A percentile compares a stretch with the other conserved stretches of the same genome.
Conservation (phyloP, 1,140 invertebrate species). For the Bombus superbus region DNA sequence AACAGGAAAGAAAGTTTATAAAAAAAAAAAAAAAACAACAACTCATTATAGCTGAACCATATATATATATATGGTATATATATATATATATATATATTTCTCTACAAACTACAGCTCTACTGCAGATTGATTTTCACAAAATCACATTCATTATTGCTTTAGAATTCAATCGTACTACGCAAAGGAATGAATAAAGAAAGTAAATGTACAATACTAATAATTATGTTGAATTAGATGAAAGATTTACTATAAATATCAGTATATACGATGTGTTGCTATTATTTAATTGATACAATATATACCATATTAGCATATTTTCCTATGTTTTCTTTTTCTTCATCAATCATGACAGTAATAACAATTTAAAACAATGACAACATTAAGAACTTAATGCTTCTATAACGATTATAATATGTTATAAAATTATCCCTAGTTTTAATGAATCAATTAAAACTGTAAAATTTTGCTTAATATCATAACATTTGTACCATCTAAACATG, state of each 20-base stretch:
- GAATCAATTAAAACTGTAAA: background rate
- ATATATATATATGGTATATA: too few relatives aligned
- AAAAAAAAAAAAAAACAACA: too few relatives aligned
- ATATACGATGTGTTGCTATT: conserved; percentile 1
- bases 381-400: background rate
- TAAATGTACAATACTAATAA: background rate
- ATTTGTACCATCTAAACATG: conserved; percentile 9
- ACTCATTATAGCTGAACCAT: background rate
- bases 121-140: background rate
- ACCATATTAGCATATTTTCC: background rate
- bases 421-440: background rate
- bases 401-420: background rate
- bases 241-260: background rate
- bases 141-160: too few relatives aligned
- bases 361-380: background rate
- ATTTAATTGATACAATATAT: conserved; percentile 13
- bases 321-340: background rate
- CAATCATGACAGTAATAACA: conserved; percentile 14
- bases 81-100: background rate
- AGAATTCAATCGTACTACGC: background rate
- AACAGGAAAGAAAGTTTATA: background rate
- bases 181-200: background rate
- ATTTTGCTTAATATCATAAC: background rate
- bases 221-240: background rate
- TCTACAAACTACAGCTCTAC: too few relatives aligned